These are phyloP conservation scores for Cettia cetti DNA, from an alignment of 2,113 vertebrate genomes.

Conservation along the genomic window DNA sequence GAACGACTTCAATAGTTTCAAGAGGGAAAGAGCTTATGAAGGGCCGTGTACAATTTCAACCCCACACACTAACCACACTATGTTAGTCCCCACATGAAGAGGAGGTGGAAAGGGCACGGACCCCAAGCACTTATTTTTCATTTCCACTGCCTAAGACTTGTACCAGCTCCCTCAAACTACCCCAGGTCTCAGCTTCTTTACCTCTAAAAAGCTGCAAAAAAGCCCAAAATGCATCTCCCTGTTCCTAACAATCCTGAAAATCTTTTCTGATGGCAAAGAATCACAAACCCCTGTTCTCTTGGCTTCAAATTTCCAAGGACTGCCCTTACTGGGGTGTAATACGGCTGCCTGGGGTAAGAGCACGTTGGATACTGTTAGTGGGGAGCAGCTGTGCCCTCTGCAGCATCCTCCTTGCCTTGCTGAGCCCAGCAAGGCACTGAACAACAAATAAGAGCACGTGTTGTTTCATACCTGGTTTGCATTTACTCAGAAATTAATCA, in stretches of 20 bases:
- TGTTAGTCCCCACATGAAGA: neutral
- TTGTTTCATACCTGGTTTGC: neutral
- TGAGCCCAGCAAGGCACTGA: neutral
- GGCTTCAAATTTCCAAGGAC: neutral
- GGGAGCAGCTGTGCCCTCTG: neutral
- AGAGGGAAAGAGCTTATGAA: neutral
- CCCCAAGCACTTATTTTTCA: neutral
- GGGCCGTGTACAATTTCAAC: neutral
- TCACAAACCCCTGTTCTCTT: neutral
- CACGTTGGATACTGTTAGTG: accelerated
- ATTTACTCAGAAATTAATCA: neutral
- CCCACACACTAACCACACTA: accelerated
- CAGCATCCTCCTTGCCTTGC: neutral
- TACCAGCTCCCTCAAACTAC: neutral
- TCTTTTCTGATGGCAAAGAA: neutral
- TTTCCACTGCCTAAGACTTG: accelerated
- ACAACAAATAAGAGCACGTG: accelerated
- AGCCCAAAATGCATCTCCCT: neutral
- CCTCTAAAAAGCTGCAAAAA: neutral
- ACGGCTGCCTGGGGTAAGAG: neutral
- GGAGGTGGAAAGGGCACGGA: neutral
- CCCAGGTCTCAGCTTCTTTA: neutral
- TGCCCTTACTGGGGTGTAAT: neutral
- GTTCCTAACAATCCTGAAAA: neutral
- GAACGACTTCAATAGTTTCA: neutral